A percentile compares a stretch with the other conserved stretches of the same genome.
Evolutionary conservation across 2,888 invertebrate genomes (phyloP).

Genomic region (Protula sp.): DNA sequence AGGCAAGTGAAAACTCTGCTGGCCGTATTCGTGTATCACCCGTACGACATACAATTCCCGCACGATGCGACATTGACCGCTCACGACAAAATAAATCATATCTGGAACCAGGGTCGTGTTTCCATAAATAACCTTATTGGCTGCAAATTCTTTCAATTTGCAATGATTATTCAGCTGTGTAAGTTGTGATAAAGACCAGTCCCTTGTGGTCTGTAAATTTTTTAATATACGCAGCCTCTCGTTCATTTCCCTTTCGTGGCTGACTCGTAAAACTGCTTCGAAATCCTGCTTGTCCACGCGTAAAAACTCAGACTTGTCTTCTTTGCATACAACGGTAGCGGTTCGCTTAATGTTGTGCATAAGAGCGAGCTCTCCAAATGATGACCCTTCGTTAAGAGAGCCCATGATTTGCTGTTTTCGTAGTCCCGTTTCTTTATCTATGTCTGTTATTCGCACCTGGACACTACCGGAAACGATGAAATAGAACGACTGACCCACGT

Average conservation of each 20-base stretch:
- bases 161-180: slow-evolving; percentile 23
- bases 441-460: slow-evolving; percentile 13
- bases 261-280: slow-evolving; percentile 27
- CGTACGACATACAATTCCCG: background rate
- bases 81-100: background rate
- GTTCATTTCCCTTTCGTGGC: slow-evolving; percentile 27
- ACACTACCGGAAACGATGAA: slow-evolving; percentile 33
- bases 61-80: background rate
- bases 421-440: slow-evolving; percentile 26
- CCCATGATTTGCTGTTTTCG: too few relatives aligned
- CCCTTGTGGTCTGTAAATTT: too few relatives aligned
- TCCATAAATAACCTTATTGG: slow-evolving; percentile 24
- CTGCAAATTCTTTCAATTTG: slow-evolving; percentile 23
- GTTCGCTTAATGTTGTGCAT: slow-evolving; percentile 31
- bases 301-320: slow-evolving; percentile 31
- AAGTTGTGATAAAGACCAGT: too few relatives aligned
- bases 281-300: slow-evolving; percentile 33
- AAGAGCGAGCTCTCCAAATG: slow-evolving; percentile 38
- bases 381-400: slow-evolving; percentile 28
- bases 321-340: slow-evolving; percentile 32
- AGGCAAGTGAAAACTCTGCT: background rate
- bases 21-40: background rate
- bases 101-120: background rate
- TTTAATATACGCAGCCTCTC: slow-evolving; percentile 19
- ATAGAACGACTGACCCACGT: slow-evolving; percentile 33